Evolutionary conservation across 2,113 vertebrate genomes (phyloP), one percentile per base, ranked within the genome.

Genomic region (Australoheros scitulus): DNA sequence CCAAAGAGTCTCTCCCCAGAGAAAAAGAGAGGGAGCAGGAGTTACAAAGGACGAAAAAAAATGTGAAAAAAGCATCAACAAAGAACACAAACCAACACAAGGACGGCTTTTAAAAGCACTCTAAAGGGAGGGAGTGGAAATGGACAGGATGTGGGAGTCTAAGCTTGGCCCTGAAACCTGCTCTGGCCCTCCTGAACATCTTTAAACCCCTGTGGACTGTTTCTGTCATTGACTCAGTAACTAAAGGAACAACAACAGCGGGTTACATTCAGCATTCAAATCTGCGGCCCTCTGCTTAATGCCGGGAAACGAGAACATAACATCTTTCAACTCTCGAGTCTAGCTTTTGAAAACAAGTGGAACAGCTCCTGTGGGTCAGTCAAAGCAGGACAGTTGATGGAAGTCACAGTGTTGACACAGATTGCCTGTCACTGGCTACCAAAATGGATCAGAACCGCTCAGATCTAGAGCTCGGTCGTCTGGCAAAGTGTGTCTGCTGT

Each of bases 1-100:
- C 92, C 94, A 94, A 93, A 95, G 93, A 93, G 93, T 93, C 87
- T 94, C 88, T 93, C 89, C 85, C 91, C 61, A 38, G 90, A 93
- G 94, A 92, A 92, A 94, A 91, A 91, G 81, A 92, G 84, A 92
- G 90, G 88, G 92, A 93, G 92, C 93, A 92, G 89, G 89, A 88
- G 87, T 91, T 91, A 94, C 88, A 94, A 92, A 94, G 89, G 91
- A 93, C 6, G 72, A 20, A 14, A 81, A 81, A 87, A 91, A 87
- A 85, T 26, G 83, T 90, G 89, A 90, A 91, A 92, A 93, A 92
- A 92, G 92, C 90, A 87, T 93, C 92, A 94, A 94, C 91, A 95
- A 94, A 95, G 93, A 89, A 84, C 82, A 85, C 88, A 87, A 92
- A 92, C 89, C 83, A 81, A 87, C 89, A 91, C 90, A 78, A 90